Evolutionary conservation across 2,888 invertebrate species (phyloP).

Genomic region (Lycocerus yunnanus): DNA sequence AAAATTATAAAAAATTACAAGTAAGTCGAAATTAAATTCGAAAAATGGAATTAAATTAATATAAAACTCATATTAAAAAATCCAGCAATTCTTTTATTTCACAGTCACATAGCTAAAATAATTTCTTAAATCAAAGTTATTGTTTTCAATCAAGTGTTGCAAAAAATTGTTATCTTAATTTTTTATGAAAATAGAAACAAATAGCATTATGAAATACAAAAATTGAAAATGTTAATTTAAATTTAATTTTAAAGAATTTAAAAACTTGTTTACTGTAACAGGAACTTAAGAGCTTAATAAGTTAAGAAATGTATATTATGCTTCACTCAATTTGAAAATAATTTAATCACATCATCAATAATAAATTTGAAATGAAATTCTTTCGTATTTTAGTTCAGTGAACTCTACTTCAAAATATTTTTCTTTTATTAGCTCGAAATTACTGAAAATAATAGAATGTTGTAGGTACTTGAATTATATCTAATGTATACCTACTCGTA

Average conservation of each 20-base stretch:
- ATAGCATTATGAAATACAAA: not conserved
- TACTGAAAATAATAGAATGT: not conserved
- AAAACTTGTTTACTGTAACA: not conserved
- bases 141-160: too few species aligned
- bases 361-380: not conserved
- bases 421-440: not conserved
- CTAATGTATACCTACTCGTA: too few species aligned
- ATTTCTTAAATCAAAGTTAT: too few species aligned
- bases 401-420: not conserved
- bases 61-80: too few species aligned
- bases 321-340: not conserved
- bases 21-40: too few species aligned
- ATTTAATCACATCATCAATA: not conserved
- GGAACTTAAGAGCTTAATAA: not conserved
- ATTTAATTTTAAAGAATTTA: not conserved
- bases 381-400: not conserved
- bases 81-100: too few species aligned
- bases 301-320: not conserved
- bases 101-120: too few species aligned
- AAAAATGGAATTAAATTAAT: too few species aligned
- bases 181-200: not conserved
- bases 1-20: too few species aligned
- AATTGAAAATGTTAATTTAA: not conserved
- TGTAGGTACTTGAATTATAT: not conserved
- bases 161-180: not conserved